These are phyloP conservation scores for Cephus runcator DNA, from an alignment of 2,888 invertebrate species.

Conservation along the genomic window DNA sequence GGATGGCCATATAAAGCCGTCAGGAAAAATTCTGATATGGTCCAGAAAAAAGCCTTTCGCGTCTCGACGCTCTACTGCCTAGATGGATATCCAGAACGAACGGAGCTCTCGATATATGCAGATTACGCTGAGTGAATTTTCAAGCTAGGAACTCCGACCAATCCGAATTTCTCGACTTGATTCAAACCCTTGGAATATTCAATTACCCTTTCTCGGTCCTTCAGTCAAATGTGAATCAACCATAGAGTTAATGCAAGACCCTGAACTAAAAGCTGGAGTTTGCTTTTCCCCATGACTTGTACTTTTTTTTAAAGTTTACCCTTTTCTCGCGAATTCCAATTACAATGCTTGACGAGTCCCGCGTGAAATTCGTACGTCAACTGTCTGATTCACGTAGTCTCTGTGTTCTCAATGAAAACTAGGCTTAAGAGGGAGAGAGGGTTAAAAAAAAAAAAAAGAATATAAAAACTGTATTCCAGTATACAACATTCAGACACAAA, in stretches of 20 bases:
- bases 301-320: not conserved
- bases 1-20: not conserved
- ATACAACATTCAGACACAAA: not conserved
- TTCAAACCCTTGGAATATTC: conserved; percentile 43
- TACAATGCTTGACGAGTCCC: not conserved
- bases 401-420: no score
- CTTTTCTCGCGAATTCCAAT: not conserved
- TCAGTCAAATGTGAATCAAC: conserved; percentile 27
- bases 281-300: not conserved
- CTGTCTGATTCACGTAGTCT: no score
- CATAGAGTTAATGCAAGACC: not conserved
- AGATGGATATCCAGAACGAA: not conserved
- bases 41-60: not conserved
- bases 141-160: conserved; percentile 11
- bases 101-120: conserved; percentile 56
- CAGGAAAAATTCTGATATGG: not conserved
- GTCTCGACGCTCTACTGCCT: not conserved
- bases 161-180: conserved; percentile 15
- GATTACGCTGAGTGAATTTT: conserved; percentile 41
- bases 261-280: not conserved
- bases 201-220: conserved; percentile 34
- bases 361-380: not conserved
- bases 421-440: not conserved
- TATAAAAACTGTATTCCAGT: not conserved
- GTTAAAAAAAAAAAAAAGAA: not conserved